phyloP scores from a whole-genome alignment of 1,140 invertebrate species.

The Leptopilina boulardi region DNA sequence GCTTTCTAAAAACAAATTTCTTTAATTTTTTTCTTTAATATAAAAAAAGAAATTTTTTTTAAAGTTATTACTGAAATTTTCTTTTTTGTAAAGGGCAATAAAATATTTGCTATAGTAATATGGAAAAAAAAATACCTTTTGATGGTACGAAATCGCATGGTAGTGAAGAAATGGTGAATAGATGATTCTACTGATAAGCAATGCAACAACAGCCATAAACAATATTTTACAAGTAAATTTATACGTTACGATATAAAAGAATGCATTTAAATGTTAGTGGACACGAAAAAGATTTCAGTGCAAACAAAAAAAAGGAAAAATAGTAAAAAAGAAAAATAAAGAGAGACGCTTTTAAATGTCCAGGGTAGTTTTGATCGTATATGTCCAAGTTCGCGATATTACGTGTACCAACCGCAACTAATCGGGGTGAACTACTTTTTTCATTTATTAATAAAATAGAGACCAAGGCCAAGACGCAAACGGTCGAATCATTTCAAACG shows the following conservation, averaged over 20 bases:
- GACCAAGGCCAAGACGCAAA: slow-evolving; percentile 7
- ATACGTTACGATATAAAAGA: no score
- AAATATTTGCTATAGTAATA: no score
- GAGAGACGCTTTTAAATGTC: neutral
- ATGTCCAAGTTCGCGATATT: slow-evolving; percentile 9
- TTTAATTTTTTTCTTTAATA: no score
- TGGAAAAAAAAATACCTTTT: slow-evolving; percentile 22
- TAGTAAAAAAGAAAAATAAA: neutral
- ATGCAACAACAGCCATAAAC: neutral
- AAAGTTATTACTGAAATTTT: neutral
- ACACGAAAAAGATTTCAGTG: neutral
- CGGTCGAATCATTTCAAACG: slow-evolving; percentile 25
- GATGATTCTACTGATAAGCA: neutral
- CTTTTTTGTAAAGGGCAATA: no score
- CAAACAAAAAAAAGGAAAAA: no score
- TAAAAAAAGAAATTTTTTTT: no score
- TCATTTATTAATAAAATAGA: slow-evolving; percentile 32
- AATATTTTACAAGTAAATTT: neutral
- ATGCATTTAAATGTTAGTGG: neutral
- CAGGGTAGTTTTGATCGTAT: slow-evolving; percentile 14
- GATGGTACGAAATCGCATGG: neutral
- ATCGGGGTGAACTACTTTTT: slow-evolving; percentile 28
- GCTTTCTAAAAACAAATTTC: no score
- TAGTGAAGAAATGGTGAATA: neutral
- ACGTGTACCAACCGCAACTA: slow-evolving; percentile 29